A percentile compares a stretch with the other conserved stretches of the same genome.
Evolutionary conservation across 1,140 invertebrate species (phyloP).

Genomic region (Drosophila sucinea): DNA sequence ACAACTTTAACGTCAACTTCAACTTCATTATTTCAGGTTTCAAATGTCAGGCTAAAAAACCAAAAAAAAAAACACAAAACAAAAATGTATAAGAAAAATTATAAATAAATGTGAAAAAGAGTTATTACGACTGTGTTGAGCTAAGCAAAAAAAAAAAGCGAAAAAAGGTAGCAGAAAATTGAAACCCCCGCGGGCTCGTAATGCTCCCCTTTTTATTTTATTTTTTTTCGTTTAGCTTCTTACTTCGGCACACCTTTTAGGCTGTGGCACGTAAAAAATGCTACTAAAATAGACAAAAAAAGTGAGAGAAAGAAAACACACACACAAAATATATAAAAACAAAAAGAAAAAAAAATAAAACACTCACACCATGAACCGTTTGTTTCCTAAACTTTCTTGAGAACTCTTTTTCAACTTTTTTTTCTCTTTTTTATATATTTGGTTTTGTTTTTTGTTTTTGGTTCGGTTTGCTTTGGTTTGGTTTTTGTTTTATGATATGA

Average conservation of each 20-base stretch:
- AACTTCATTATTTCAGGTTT: constrained; percentile 62
- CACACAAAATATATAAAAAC: constrained; percentile 54
- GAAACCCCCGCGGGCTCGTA: constrained; percentile 42
- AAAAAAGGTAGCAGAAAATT: constrained; percentile 36
- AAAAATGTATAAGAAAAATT: constrained; percentile 32
- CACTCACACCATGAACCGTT: constrained; percentile 47
- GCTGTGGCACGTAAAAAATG: constrained; percentile 51
- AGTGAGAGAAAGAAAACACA: neutral
- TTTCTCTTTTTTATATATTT: neutral
- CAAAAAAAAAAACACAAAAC: constrained; percentile 28
- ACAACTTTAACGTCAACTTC: constrained; percentile 26
- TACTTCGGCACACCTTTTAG: constrained; percentile 63
- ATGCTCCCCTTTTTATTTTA: constrained; percentile 48
- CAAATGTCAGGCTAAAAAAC: constrained; percentile 60
- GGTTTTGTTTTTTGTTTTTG: constrained; percentile 5
- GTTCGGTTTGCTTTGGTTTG: constrained; percentile 29
- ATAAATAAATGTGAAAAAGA: constrained; percentile 45
- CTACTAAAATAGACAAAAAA: constrained; percentile 66
- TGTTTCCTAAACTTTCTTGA: constrained; percentile 71
- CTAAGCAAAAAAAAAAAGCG: constrained; percentile 23
- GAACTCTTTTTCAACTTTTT: constrained; percentile 52
- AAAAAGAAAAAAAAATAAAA: constrained; percentile 8
- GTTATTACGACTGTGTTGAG: constrained; percentile 45
- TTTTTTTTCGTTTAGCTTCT: constrained; percentile 14
- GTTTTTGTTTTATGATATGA: constrained; percentile 65